Evolutionary conservation across 92 coral and sea anemone species (phyloP), one percentile per base, ranked within the genome.

Genomic region (Zoanthus gigantus): DNA sequence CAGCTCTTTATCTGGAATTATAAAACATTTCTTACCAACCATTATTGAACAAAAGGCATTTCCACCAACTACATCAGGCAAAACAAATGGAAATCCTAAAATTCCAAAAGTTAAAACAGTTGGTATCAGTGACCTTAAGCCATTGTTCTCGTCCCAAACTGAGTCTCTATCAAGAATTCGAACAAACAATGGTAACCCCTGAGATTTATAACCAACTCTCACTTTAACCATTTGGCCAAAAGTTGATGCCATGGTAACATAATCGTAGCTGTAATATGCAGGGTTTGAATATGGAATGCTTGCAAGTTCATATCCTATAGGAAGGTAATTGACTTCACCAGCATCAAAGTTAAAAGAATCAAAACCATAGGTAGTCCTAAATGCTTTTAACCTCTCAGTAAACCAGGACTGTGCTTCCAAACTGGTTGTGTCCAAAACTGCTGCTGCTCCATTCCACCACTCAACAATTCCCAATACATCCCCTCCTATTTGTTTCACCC

Each of bases 281-380:
- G 98, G 98, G 67, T 90, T 93, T 65, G 68, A 87, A 47, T 84
- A 46, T 6, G 75, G 89, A 54, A 87, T 63, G 48, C 81, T 82
- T 45, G 87, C 79, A 66, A 95, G 88, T 28, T 82, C 76, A 77
- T 94, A 95, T 10, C 67, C 86, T 47, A 54, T 86, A 28, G 98
- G 98, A 47, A 95, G 95, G 75, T 95, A 95, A 32, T 88, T 76
- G 50, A 92, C 72, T 30, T 89, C 92, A 3, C 98, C 98, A 12
- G 94, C 98, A 88, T 95, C 98, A 88, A 95, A 95, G 52, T 93
- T 93, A 72, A 93, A 92, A 3, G 93, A 90, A 94, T 95, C 98
- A 82, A 95, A 85, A 45, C 77, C 67, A 89, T 93, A 93, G 4
- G 46, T 74, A 14, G 58, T 7, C 85, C 87, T 78, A 71, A 95